phyloP scores from a whole-genome alignment of 2,113 vertebrate genomes.

The Sinocyclocheilus maitianheensis region DNA sequence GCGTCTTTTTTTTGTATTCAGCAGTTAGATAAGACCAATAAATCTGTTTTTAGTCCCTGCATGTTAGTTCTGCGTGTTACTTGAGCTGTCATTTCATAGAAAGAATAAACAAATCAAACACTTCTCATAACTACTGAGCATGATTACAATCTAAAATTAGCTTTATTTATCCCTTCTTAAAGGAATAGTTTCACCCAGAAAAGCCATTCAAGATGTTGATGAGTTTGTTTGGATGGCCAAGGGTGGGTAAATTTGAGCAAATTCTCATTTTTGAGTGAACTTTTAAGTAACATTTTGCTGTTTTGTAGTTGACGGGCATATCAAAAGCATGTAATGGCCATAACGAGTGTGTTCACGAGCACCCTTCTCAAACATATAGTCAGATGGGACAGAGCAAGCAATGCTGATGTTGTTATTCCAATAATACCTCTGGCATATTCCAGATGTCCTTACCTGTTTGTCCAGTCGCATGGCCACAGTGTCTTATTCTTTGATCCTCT shows the following conservation, averaged over 20 bases:
- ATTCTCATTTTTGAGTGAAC: too few species aligned
- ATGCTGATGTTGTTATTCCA: not conserved
- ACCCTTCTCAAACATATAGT: not conserved
- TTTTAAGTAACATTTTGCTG: not conserved
- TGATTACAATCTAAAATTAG: too few species aligned
- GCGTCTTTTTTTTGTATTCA: not conserved
- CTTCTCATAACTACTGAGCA: too few species aligned
- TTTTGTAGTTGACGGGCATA: not conserved
- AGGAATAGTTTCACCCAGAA: too few species aligned
- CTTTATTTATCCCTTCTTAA: too few species aligned
- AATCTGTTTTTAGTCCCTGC: not conserved
- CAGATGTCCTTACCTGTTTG: conserved; percentile 4
- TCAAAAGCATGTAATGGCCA: not conserved
- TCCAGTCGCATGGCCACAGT: not conserved
- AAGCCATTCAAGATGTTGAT: too few species aligned
- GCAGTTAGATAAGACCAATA: not conserved
- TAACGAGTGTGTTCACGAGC: not conserved
- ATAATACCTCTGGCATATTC: not conserved
- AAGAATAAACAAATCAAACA: not conserved
- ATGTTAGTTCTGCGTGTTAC: not conserved
- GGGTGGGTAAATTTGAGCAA: too few species aligned
- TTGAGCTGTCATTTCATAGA: not conserved
- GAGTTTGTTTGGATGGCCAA: too few species aligned
- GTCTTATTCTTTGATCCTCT: not conserved
- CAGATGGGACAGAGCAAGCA: not conserved